Base-by-base conservation (phyloP, 2,113 vertebrate genomes). In the Oncorhynchus kisutch region DNA sequence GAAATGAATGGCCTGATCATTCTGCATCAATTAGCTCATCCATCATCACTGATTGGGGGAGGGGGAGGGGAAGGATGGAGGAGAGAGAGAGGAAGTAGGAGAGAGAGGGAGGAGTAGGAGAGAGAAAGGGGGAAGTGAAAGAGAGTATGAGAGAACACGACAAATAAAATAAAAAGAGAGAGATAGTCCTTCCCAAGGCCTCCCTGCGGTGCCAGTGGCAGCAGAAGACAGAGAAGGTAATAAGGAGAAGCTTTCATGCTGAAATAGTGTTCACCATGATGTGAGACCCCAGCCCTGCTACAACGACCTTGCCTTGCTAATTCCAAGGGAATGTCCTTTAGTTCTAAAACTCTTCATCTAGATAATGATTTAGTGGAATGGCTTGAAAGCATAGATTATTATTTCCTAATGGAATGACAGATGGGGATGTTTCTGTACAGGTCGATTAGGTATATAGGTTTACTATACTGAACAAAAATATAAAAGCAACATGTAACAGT, bases 11-110 rank as follows among this genome's bases (percentile, higher is more conserved):
- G 84, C 75, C 91, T 81, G 79, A 89, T 93, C 87, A 87, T 86
- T 90, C 86, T 75, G 78, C 83, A 91, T 93, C 91, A 92, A 93
- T 94, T 92, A 93, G 89, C 88, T 86, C 89, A 92, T 94, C 90
- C 89, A 93, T 92, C 91, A 92, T 71, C 77, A 76, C 75, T 87
- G 90, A 89, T 89, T 74, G 73, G 81, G 73, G 76, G 57, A 31
- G 14, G 18, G 45, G 48, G 27, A 11, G 11, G 59, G 25, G 27
- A 62, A 25, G 70, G 73, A 51, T 72, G 51, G 59, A 31, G 27
- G 49, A 4, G 45, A 24, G 39, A 39, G 48, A 27, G 5, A 20
- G 59, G n/a, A 60, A 73, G 51, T 72, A 45, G 72, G n/a, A 18
- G 70, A 11, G 48, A 27, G 12, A 20, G 59, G 22, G 22, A 49